Percentiles rank a stretch among this genome's conserved stretches.
Conservation (phyloP, 2,888 invertebrate species). For the Kuschelorhynchus macadamiae region DNA sequence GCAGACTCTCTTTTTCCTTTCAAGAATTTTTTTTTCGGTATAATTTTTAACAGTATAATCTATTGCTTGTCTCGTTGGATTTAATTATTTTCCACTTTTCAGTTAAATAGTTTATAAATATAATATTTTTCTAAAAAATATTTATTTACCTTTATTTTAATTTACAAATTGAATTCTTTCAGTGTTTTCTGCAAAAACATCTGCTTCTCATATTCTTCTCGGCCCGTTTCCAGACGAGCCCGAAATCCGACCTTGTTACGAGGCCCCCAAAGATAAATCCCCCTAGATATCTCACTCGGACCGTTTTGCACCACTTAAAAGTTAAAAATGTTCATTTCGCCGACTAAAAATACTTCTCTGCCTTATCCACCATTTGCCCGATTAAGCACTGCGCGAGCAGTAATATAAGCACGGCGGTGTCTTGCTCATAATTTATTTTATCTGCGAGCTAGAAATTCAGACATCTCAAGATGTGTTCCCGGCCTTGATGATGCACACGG, state of each 20-base stretch:
- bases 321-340: slow-evolving; percentile 21
- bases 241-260: background rate
- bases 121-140: too few relatives aligned
- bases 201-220: too few relatives aligned
- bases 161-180: too few relatives aligned
- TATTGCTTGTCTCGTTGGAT: too few relatives aligned
- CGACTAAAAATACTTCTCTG: background rate
- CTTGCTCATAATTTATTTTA: slow-evolving; percentile 3
- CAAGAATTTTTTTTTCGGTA: too few relatives aligned
- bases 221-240: background rate
- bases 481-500: background rate
- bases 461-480: background rate
- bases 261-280: slow-evolving; percentile 2
- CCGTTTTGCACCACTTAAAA: slow-evolving; percentile 19
- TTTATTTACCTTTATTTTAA: too few relatives aligned
- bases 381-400: background rate
- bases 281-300: slow-evolving; percentile 5
- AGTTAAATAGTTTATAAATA: too few relatives aligned
- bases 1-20: too few relatives aligned
- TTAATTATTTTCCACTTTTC: too few relatives aligned
- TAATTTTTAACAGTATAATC: too few relatives aligned
- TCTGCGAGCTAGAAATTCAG: slow-evolving; percentile 1
- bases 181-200: too few relatives aligned
- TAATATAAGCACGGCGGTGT: background rate
- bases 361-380: background rate